A percentile compares a stretch with the other conserved stretches of the same genome.
Evolutionary conservation across 2,113 vertebrate species (phyloP).

Genomic region (Carollia perspicillata): DNA sequence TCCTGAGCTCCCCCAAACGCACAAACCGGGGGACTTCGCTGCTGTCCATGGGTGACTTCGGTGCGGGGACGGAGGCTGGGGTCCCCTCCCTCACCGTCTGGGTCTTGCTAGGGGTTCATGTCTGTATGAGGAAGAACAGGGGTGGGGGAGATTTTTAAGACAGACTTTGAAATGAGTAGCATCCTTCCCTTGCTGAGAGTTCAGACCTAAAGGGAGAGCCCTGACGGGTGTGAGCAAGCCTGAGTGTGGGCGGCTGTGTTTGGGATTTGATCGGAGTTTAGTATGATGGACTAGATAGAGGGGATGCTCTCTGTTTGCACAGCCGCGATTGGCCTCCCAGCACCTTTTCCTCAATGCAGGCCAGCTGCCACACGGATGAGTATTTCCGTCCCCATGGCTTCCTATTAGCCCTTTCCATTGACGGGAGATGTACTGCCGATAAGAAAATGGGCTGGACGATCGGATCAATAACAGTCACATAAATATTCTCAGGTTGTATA

Average conservation of each 20-base stretch:
- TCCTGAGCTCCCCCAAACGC: not conserved
- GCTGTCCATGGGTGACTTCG: not conserved
- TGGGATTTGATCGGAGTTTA: not conserved
- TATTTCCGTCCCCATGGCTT: not conserved
- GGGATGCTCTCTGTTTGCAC: not conserved
- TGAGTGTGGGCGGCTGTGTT: not conserved
- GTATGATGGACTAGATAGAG: not conserved
- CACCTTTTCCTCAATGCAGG: not conserved
- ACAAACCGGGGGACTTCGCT: too few relatives aligned
- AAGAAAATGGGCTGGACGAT: not conserved
- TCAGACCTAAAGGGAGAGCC: not conserved
- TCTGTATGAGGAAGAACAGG: not conserved
- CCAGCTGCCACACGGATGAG: not conserved
- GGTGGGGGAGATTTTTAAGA: not conserved
- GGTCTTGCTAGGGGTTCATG: not conserved
- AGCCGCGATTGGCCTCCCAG: not conserved
- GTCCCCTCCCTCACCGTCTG: not conserved
- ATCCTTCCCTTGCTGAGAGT: not conserved
- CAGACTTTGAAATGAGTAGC: not conserved
- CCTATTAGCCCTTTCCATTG: not conserved
- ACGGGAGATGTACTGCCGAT: not conserved
- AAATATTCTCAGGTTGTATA: not conserved
- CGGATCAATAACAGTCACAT: not conserved
- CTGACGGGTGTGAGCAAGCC: not conserved
- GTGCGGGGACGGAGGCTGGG: not conserved